Evolutionary conservation across 2,797 vertebrate genomes (phyloP).

Genomic region (Cacajao melanocephalus): DNA sequence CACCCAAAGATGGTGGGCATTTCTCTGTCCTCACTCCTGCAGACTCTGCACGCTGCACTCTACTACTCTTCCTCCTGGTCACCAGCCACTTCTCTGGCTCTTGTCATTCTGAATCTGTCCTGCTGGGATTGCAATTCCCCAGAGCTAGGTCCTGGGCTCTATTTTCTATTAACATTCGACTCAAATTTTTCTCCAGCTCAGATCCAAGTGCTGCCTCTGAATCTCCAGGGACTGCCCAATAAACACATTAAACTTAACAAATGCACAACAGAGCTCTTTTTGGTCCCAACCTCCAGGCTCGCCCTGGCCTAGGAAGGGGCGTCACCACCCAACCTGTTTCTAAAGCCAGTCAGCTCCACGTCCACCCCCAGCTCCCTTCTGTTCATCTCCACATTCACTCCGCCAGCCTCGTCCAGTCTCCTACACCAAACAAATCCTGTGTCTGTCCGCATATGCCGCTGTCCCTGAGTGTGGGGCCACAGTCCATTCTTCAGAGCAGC

Average conservation of each 20-base stretch:
- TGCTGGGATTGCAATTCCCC: background rate
- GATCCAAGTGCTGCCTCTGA: background rate
- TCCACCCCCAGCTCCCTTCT: too few relatives aligned
- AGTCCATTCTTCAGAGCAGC: background rate
- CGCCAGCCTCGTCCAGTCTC: fast-evolving
- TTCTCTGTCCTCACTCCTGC: background rate
- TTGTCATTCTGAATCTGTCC: background rate
- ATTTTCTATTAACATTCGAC: background rate
- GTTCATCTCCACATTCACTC: background rate
- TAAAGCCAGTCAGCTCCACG: background rate
- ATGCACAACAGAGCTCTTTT: background rate
- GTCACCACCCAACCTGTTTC: background rate
- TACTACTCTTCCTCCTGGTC: background rate
- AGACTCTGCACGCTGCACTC: background rate
- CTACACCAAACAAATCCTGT: fast-evolving
- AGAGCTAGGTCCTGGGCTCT: background rate
- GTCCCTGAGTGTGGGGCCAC: background rate
- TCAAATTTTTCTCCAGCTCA: background rate
- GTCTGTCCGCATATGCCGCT: background rate
- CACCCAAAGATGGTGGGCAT: fast-evolving
- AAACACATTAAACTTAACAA: fast-evolving
- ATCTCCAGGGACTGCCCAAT: background rate
- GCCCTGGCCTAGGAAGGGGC: too few relatives aligned
- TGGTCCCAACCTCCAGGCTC: background rate
- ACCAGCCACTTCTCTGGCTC: background rate